Evolutionary conservation across 2,797 vertebrate genomes (phyloP), one percentile per base, ranked within the genome.

Genomic region (Tragelaphus oryx): DNA sequence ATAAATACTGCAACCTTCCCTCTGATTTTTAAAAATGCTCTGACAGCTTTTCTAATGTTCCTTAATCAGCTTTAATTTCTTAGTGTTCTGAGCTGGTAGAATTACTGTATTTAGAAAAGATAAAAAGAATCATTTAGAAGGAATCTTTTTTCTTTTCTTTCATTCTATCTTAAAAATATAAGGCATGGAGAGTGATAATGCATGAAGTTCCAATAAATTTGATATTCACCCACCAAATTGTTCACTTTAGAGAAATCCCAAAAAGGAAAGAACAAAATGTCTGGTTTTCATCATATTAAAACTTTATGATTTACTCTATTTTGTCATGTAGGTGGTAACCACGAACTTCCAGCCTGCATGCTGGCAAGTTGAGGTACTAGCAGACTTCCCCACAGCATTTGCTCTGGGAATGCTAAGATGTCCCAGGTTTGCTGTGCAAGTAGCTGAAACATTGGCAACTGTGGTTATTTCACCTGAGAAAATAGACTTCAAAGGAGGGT

Each of bases 41-140:
- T 87, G 78, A 96, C 65, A 82, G 87, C 30, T 74, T 96, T 95
- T 48, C 54, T 92, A 95, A 52, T 48, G 68, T 81, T 91, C 68
- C 54, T 91, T 95, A 97, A 93, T 83, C 79, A 95, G 86, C 59
- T 94, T 91, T 91, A 93, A 95, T 94, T 96, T 95, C 76, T 91
- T n/a, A 79, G 76, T 87, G 52, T 89, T 80, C 92, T 94, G 68
- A 94, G 74, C 65, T 89, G 62, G 71, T 74, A 92, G 41, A 92
- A 30, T 94, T 94, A 54, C 55, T 96, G 50, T 78, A 81, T 74
- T 95, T 89, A 33, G 54, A 91, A 90, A 93, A 89, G 28, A 86
- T 68, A 54, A 94, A 95, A 84, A 84, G 48, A 95, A 86, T 96
- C 41, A 87, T 59, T 93, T 62, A 81, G 37, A 28, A 80, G 41